Base-by-base conservation (phyloP, 2,888 invertebrate genomes). In the Drosophila paracracens region DNA sequence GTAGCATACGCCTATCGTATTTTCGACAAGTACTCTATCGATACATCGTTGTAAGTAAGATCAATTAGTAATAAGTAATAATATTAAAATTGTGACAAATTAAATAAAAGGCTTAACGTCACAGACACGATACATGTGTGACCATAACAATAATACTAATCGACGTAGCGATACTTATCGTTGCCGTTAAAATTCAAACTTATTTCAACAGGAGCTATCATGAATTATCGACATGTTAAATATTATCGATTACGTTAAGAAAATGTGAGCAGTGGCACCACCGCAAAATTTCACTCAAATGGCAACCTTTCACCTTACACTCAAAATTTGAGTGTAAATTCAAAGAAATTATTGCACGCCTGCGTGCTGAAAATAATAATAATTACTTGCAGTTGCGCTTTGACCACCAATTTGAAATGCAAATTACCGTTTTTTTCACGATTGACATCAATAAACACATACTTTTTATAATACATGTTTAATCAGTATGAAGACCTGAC, bases 271-370 rank as follows among this genome's bases (percentile, higher is more conserved):
- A 31, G 48, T 63, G 43, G 69, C 60, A 69, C 1, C 70, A 31
- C 48, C 36, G 10, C 5, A n/a, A 2, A n/a, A 21, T 63, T 53
- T 1, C 25, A 50, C 59, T 60, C 51, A 63, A 66, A n/a, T 13
- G 38, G 13, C 7, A 18, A 11, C 46, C n/a, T 16, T 36, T 16
- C 25, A 58, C 1, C 51, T 64, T 0, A 8, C 75, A 71, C 75
- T 76, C 77, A 66, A 66, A 18, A 8, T n/a, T 60, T 76, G 62
- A 76, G 77, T 35, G 52, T 1, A 60, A 57, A 53, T 50, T 48
- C n/a, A n/a, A 33, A 27, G 31, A 13, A 25, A 27, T 10, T 31
- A 43, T 5, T 40, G 38, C 56, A 63, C 63, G 75, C 59, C 59
- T 70, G 51, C 43, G 13, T 31, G 13, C 21, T 18, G 5, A 46